These are phyloP conservation scores for Vicugna pacos DNA, from an alignment of 2,113 vertebrate genomes.

Conservation along the genomic window DNA sequence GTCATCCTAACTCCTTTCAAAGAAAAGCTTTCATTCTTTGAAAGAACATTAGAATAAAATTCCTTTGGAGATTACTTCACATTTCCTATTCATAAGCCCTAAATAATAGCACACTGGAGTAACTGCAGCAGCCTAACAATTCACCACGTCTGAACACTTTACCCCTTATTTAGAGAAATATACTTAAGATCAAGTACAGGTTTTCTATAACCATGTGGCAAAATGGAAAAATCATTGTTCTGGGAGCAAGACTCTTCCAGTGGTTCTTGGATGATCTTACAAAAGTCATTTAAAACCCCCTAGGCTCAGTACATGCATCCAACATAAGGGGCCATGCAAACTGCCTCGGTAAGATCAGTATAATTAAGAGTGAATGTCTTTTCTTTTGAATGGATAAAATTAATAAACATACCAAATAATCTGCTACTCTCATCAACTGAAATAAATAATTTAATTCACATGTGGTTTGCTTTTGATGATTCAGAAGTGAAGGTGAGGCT, in stretches of 20 bases:
- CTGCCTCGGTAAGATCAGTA: background rate
- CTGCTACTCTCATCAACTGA: background rate
- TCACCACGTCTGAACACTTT: constrained; percentile 56
- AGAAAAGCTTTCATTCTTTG: constrained; percentile 66
- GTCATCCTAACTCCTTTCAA: constrained; percentile 59
- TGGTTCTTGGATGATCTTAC: background rate
- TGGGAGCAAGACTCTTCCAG: background rate
- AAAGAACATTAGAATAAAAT: constrained; percentile 69
- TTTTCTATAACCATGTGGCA: constrained; percentile 25
- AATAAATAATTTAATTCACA: background rate
- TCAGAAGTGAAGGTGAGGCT: background rate
- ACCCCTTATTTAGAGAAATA: constrained; percentile 64
- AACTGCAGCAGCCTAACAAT: constrained; percentile 6
- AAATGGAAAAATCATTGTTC: constrained; percentile 55
- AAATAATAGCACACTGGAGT: constrained; percentile 67
- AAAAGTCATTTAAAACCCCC: constrained; percentile 38
- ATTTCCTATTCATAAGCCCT: constrained; percentile 71
- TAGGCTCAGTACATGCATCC: constrained; percentile 8
- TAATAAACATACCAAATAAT: background rate
- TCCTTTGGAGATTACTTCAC: constrained; percentile 60
- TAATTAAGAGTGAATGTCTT: background rate
- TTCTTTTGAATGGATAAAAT: no score
- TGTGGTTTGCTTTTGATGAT: background rate
- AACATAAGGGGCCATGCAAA: background rate
- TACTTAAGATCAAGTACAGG: constrained; percentile 1